Evolutionary conservation across 2,797 vertebrate species (phyloP), one percentile per base, ranked within the genome.

Genomic region (Craterocephalus amniculus): DNA sequence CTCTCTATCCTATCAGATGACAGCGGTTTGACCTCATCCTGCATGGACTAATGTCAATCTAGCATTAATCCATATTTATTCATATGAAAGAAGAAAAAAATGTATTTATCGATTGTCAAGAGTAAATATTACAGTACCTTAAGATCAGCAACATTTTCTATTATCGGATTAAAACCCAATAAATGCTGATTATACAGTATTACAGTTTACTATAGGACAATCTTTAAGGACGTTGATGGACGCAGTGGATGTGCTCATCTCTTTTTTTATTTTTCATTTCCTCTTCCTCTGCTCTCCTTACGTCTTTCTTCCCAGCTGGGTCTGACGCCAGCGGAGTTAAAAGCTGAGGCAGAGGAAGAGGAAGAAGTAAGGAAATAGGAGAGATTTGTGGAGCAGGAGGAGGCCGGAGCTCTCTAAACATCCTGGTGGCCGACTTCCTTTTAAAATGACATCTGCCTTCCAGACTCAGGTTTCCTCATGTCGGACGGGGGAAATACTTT

Each of bases 11-110:
- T 70, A 78, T 91, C 76, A 80, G n/a, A 72, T 89, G 78, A 78
- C 85, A 61, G 52, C 55, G 31, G 72, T 49, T 59, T 48, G 52
- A 70, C 78, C 79, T 62, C 76, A 81, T 84, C 83, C 76, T 81
- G 65, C 57, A 55, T 16, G 0, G 29, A 31, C 61, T 70, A 58
- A 32, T 27, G 71, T 72, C 34, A 24, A 40, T 48, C 10, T 35
- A 56, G 43, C 34, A 14, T 6, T 43, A 58, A 68, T 84, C 62
- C 24, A 80, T 74, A 78, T 59, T 49, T 66, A 20, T 48, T 45
- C 35, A 45, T 16, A 7, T 40, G 32, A 14, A 57, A 18, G 34
- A 49, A 61, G 24, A 32, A 48, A 63, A 29, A 8, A 38, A 1
- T 2, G 2, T 9, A 0, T 70, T 58, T 14, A 67, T 69, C 24